These are phyloP conservation scores for Lasiurus cinereus DNA, from an alignment of 2,113 vertebrate genomes.

Conservation along the genomic window DNA sequence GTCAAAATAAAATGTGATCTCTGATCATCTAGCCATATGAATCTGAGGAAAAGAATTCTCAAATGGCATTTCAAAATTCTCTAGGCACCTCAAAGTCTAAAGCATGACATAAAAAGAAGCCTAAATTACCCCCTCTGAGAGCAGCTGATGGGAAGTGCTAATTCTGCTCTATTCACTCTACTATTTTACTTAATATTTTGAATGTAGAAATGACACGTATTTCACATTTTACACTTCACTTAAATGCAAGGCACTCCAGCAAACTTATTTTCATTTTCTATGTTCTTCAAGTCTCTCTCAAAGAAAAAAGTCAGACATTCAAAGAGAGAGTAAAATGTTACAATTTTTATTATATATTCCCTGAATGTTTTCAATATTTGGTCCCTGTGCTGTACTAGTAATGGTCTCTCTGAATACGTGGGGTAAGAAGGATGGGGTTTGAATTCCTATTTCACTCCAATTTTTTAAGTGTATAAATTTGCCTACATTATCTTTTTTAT, in stretches of 20 bases:
- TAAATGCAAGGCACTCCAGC: not conserved
- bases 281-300: not conserved
- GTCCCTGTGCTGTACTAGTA: not conserved
- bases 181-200: constrained; percentile 30
- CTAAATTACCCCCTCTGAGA: not conserved
- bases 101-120: not conserved
- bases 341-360: not conserved
- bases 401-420: not conserved
- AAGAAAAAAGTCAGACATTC: not conserved
- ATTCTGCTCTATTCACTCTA: constrained; percentile 5
- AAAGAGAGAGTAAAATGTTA: not conserved
- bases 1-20: constrained; percentile 9
- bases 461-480: not conserved
- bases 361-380: not conserved
- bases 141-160: not conserved
- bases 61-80: constrained; percentile 55
- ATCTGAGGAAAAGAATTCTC: constrained; percentile 46
- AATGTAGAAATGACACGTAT: not conserved
- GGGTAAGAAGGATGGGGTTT: not conserved
- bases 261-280: constrained; percentile 26
- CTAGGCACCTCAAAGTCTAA: constrained; percentile 30
- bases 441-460: not conserved
- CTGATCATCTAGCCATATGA: constrained; percentile 30
- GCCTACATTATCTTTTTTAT: not conserved
- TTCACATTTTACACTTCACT: constrained; percentile 28